Conservation (phyloP, 2,113 vertebrate genomes). For the Dasyornis broadbenti region DNA sequence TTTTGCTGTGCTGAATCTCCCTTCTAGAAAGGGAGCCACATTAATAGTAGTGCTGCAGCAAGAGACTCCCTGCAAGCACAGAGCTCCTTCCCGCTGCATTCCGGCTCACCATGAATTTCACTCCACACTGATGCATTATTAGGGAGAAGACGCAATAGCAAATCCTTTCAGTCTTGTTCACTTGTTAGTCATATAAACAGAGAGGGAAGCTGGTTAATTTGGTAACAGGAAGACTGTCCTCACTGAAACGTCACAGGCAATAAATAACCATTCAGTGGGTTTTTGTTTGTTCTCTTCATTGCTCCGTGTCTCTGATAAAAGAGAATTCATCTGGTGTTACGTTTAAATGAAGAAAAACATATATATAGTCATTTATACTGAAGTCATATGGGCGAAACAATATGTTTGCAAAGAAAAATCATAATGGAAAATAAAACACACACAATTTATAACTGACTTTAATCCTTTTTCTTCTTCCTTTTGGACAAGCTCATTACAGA, state of each 20-base stretch:
- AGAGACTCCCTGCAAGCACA: not conserved
- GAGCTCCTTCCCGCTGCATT: not conserved
- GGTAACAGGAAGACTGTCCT: not conserved
- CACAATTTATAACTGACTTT: not conserved
- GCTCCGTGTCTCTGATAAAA: not conserved
- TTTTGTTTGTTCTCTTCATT: not conserved
- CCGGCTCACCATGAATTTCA: not conserved
- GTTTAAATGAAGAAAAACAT: not conserved
- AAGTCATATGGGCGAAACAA: not conserved
- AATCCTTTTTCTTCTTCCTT: constrained; percentile 44
- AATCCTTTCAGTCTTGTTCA: not conserved
- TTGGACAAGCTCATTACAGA: constrained; percentile 45
- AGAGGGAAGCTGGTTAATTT: not conserved
- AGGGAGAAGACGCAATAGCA: not conserved
- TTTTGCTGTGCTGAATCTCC: not conserved
- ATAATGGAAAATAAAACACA: constrained; percentile 26
- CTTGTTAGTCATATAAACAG: not conserved
- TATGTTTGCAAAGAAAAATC: not conserved
- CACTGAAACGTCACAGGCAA: not conserved
- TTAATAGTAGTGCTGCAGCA: not conserved
- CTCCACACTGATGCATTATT: not conserved
- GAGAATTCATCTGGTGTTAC: not conserved
- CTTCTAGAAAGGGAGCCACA: not conserved
- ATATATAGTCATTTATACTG: not conserved
- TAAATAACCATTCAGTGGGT: not conserved